A percentile compares a stretch with the other conserved stretches of the same genome.
Conservation (phyloP, 2,888 invertebrate genomes). For the Monopis laevigella region DNA sequence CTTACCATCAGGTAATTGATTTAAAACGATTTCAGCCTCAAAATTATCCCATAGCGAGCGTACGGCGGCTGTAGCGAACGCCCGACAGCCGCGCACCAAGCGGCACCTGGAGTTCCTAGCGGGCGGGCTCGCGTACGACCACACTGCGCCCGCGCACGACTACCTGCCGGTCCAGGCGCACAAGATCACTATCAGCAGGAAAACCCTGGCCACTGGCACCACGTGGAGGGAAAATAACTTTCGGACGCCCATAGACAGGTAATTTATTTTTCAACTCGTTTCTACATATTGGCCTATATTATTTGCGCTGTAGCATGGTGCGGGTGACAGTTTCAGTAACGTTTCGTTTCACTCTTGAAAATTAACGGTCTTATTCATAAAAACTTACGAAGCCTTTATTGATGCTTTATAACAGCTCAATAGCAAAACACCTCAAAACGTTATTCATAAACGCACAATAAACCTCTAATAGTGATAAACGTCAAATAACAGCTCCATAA, state of each 20-base stretch:
- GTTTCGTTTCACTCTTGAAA: no score
- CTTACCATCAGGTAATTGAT: no score
- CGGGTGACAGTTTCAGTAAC: no score
- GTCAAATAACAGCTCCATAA: no score
- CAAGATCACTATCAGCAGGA: constrained; percentile 59
- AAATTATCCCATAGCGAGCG: constrained; percentile 36
- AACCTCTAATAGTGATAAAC: no score
- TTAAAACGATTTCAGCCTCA: constrained; percentile 41
- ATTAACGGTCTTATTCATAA: no score
- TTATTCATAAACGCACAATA: no score
- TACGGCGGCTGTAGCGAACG: constrained; percentile 36
- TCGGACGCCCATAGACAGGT: constrained; percentile 58
- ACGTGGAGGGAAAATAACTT: constrained; percentile 60
- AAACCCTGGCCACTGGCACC: constrained; percentile 54
- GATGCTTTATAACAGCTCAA: no score
- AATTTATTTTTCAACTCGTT: constrained; percentile 7
- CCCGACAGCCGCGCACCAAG: constrained; percentile 39
- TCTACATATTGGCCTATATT: no score
- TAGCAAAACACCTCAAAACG: no score
- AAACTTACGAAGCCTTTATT: no score
- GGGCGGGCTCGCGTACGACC: constrained; percentile 43
- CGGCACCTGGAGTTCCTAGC: constrained; percentile 49
- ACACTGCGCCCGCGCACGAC: constrained; percentile 30
- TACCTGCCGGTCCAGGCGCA: constrained; percentile 48
- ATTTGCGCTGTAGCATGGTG: no score